A percentile compares a stretch with the other conserved stretches of the same genome.
Conservation (phyloP, 2,888 invertebrate species). For the Bembecia ichneumoniformis region DNA sequence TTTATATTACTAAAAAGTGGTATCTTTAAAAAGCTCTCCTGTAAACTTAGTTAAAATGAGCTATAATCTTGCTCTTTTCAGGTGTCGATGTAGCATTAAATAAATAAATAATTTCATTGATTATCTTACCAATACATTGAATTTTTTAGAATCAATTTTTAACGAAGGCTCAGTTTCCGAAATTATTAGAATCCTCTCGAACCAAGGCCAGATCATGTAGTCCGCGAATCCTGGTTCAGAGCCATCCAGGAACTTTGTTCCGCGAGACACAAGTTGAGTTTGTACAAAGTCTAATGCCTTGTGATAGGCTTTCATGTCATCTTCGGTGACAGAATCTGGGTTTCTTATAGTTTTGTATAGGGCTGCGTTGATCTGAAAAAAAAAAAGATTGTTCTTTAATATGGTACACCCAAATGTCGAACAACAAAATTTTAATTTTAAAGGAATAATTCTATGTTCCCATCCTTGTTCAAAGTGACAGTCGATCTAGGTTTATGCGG, state of each 20-base stretch:
- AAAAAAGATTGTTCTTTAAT: no score
- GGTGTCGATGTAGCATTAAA: not conserved
- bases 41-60: no score
- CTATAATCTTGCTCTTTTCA: no score
- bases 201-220: slow-evolving; percentile 92
- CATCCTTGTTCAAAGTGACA: no score
- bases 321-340: slow-evolving; percentile 35
- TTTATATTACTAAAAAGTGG: no score
- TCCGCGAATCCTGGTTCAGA: slow-evolving; percentile 81
- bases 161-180: slow-evolving; percentile 60
- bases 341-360: slow-evolving; percentile 27
- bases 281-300: slow-evolving; percentile 75
- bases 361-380: slow-evolving; percentile 32
- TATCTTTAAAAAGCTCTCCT: no score
- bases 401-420: no score
- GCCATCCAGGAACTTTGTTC: slow-evolving; percentile 75
- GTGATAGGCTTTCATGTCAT: slow-evolving; percentile 24
- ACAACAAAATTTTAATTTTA: no score
- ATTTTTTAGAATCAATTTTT: slow-evolving; percentile 67
- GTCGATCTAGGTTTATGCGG: no score
- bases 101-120: not conserved
- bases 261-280: slow-evolving; percentile 72
- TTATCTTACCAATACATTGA: slow-evolving; percentile 45
- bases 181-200: slow-evolving; percentile 73
- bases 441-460: no score